phyloP scores from a whole-genome alignment of 92 coral and sea anemone species.

The Chrysogorgia sp. region DNA sequence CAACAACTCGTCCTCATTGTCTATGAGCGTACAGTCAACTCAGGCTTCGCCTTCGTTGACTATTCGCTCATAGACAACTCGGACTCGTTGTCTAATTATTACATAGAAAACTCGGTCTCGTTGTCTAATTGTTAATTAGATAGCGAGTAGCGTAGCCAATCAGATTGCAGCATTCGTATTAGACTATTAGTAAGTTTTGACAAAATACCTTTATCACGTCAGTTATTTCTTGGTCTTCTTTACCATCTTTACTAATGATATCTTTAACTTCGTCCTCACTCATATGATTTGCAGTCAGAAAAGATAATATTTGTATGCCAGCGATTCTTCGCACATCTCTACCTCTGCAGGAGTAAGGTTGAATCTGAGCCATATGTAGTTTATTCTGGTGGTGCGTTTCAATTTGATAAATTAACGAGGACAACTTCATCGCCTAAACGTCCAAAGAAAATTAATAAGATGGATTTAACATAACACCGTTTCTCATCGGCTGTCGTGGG shows the following conservation, averaged over 20 bases:
- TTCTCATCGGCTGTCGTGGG: too few species aligned
- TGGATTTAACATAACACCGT: too few species aligned
- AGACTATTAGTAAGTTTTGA: too few species aligned
- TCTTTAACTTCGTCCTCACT: constrained; percentile 19
- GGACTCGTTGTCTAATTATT: too few species aligned
- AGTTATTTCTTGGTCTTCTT: constrained; percentile 43
- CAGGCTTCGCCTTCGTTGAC: too few species aligned
- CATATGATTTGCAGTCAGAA: constrained; percentile 8
- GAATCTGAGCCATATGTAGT: constrained; percentile 71
- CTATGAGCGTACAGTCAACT: too few species aligned
- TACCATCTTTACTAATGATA: not conserved
- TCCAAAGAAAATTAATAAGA: not conserved
- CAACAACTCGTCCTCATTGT: too few species aligned
- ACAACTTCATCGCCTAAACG: constrained; percentile 73
- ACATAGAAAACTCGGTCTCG: too few species aligned
- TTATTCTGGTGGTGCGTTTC: constrained; percentile 72
- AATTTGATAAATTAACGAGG: constrained; percentile 53
- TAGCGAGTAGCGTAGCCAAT: too few species aligned
- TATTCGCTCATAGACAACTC: too few species aligned
- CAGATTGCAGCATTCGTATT: too few species aligned
- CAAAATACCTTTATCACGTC: constrained; percentile 54
- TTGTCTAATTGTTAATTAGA: too few species aligned
- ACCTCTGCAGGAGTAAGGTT: constrained; percentile 81
- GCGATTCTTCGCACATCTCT: constrained; percentile 61
- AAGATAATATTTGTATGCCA: constrained; percentile 12